Evolutionary conservation across 2,113 vertebrate genomes (phyloP).

Genomic region (Gymnogyps californianus): DNA sequence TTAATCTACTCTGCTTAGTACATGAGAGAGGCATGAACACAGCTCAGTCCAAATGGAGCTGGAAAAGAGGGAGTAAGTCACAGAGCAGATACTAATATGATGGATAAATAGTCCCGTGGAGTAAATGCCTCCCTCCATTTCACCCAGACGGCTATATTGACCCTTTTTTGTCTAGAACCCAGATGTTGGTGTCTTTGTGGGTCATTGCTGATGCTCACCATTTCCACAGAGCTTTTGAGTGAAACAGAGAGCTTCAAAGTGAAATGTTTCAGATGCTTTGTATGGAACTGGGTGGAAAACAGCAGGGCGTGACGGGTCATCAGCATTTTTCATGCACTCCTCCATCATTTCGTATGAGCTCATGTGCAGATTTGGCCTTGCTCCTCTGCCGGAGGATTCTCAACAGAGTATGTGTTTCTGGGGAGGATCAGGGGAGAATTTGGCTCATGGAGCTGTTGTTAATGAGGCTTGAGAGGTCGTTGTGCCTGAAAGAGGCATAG

Average conservation of each 20-base stretch:
- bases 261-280: not conserved
- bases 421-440: not conserved
- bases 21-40: not conserved
- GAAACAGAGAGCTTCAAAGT: not conserved
- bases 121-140: not conserved
- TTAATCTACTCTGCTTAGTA: not conserved
- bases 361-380: not conserved
- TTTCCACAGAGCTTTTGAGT: not conserved
- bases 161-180: not conserved
- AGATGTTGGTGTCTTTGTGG: not conserved
- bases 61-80: not conserved
- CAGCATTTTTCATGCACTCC: conserved; percentile 4
- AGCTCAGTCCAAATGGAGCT: not conserved
- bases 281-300: not conserved
- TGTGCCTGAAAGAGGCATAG: not conserved
- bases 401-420: not conserved
- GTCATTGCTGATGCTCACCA: not conserved
- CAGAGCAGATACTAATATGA: not conserved
- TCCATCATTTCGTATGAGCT: conserved; percentile 10
- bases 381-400: not conserved
- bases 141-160: not conserved
- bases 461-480: not conserved
- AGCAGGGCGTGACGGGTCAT: not conserved
- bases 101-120: not conserved
- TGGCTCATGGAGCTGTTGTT: not conserved